Evolutionary conservation across 1,140 invertebrate species (phyloP).

Genomic region (Musca domestica): DNA sequence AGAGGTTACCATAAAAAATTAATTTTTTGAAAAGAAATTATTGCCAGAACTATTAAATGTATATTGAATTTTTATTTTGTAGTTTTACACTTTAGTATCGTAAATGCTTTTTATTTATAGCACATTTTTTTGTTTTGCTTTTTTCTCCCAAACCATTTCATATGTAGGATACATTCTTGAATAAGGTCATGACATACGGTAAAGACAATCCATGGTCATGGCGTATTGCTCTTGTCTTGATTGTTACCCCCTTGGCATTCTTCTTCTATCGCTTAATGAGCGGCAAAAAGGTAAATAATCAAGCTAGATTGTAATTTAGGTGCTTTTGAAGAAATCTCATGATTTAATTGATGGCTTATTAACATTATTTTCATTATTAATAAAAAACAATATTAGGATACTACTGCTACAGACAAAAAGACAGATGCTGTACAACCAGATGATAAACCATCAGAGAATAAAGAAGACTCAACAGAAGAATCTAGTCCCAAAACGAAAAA

Average conservation of each 20-base stretch:
- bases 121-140: slow-evolving; percentile 32
- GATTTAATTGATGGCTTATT: too few species aligned
- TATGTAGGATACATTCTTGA: slow-evolving; percentile 75
- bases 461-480: slow-evolving; percentile 42
- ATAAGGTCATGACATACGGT: slow-evolving; percentile 76
- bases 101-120: not conserved
- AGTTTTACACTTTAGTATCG: not conserved
- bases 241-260: slow-evolving; percentile 75
- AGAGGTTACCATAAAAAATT: slow-evolving; percentile 59
- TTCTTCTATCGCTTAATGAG: slow-evolving; percentile 70
- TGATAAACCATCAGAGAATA: slow-evolving; percentile 53
- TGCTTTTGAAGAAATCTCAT: not conserved
- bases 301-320: slow-evolving; percentile 28
- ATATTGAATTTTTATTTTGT: not conserved
- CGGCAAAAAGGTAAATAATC: slow-evolving; percentile 42
- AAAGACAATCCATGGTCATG: slow-evolving; percentile 90
- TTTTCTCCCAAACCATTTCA: slow-evolving; percentile 1
- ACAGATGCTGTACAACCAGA: slow-evolving; percentile 60
- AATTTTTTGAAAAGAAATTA: slow-evolving; percentile 32
- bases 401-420: slow-evolving; percentile 60
- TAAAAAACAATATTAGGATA: slow-evolving; percentile 18
- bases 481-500: slow-evolving; percentile 31
- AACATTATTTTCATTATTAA: not conserved
- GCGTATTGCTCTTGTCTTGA: slow-evolving; percentile 78
- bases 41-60: not conserved